phyloP scores from a whole-genome alignment of 2,888 invertebrate genomes.

The Sarcophaga variegata region DNA sequence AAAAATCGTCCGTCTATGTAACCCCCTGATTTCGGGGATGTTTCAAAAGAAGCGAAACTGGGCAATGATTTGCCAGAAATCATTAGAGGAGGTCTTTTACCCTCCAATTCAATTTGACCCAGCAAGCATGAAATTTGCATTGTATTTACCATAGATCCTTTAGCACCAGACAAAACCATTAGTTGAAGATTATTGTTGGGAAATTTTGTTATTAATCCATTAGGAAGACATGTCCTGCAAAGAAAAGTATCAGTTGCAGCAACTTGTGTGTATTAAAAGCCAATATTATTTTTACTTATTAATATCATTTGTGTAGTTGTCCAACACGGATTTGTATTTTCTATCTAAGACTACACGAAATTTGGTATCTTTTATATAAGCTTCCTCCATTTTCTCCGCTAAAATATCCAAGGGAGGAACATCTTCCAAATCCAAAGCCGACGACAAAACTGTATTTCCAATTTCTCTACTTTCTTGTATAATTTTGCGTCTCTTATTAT shows the following conservation, averaged over 20 bases:
- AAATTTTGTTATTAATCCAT: conserved; percentile 92
- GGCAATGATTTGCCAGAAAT: conserved; percentile 93
- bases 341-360: conserved; percentile 91
- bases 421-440: conserved; percentile 87
- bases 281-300: conserved; percentile 85
- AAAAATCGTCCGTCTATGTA: conserved; percentile 98
- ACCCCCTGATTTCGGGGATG: conserved; percentile 95
- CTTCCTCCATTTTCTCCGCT: conserved; percentile 86
- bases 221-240: conserved; percentile 88
- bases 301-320: conserved; percentile 94
- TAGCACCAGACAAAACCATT: conserved; percentile 99
- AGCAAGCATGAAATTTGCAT: conserved; percentile 99
- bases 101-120: conserved; percentile 99
- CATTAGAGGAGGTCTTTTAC: conserved; percentile 97
- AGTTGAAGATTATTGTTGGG: conserved; percentile 98
- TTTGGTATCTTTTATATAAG: conserved; percentile 87
- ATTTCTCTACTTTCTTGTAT: conserved; percentile 86
- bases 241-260: conserved; percentile 1
- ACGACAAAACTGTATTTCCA: conserved; percentile 86
- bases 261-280: background rate
- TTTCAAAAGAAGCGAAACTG: conserved; percentile 94
- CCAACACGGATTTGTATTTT: conserved; percentile 90
- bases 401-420: conserved; percentile 85
- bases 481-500: conserved; percentile 87
- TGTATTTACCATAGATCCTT: conserved; percentile 98